These are phyloP conservation scores for Bellardia pandia DNA, from an alignment of 2,888 invertebrate genomes.

Conservation along the genomic window DNA sequence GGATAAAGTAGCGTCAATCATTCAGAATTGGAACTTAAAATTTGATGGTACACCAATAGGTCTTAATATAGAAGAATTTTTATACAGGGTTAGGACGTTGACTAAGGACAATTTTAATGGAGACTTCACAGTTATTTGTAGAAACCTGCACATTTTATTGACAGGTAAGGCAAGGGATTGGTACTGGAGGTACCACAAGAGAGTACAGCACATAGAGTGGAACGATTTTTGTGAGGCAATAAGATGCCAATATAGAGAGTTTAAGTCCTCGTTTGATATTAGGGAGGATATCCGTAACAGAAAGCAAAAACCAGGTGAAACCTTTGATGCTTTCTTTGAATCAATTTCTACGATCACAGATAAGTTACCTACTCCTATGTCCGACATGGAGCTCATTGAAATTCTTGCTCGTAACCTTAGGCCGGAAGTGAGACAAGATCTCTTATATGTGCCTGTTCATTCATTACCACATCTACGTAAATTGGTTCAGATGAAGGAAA, in stretches of 20 bases:
- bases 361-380: too few species aligned
- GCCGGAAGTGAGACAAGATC: too few species aligned
- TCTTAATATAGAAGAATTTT: not conserved
- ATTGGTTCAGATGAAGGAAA: too few species aligned
- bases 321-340: not conserved
- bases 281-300: not conserved
- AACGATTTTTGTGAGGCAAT: not conserved
- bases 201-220: not conserved
- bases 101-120: constrained; percentile 1
- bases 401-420: too few species aligned
- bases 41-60: not conserved
- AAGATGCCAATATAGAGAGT: not conserved
- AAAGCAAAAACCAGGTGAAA: not conserved
- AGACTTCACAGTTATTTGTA: not conserved
- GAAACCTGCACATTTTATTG: not conserved
- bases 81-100: not conserved
- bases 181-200: constrained; percentile 4
- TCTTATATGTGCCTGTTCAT: too few species aligned
- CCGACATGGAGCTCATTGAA: too few species aligned
- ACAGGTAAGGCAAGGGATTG: constrained; percentile 1
- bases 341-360: not conserved
- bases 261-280: not conserved
- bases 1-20: not conserved
- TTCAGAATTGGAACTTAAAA: constrained; percentile 1
- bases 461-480: too few species aligned